These are phyloP conservation scores for Herpetotheres cachinnans DNA, from an alignment of 2,113 vertebrate genomes.

Conservation along the genomic window DNA sequence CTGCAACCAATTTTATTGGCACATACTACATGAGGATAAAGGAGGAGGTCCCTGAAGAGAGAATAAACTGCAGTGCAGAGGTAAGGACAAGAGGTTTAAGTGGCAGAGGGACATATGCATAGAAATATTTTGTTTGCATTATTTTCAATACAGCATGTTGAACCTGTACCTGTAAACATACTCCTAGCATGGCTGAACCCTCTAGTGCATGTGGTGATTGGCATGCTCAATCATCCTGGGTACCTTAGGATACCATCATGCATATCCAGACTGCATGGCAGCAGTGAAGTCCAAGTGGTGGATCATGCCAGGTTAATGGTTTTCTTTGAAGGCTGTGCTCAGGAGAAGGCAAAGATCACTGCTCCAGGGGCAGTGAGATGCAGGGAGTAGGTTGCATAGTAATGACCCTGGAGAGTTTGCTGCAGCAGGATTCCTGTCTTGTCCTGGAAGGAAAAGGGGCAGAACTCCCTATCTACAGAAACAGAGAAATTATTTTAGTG, in stretches of 20 bases:
- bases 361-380: background rate
- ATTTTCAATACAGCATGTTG: background rate
- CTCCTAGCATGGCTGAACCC: background rate
- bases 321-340: background rate
- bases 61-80: background rate
- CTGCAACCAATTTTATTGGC: background rate
- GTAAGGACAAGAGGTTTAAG: background rate
- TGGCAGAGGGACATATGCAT: background rate
- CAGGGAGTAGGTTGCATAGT: background rate
- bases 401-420: background rate
- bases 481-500: background rate
- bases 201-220: background rate
- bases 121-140: background rate
- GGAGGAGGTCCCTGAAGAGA: background rate
- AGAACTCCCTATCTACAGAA: background rate
- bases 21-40: background rate
- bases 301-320: background rate
- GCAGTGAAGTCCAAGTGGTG: background rate
- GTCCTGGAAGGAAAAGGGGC: background rate
- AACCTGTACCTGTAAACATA: background rate
- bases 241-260: background rate
- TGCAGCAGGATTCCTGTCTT: background rate
- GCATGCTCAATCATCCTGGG: background rate
- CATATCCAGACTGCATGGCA: background rate
- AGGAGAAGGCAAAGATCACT: background rate